Evolutionary conservation across 2,113 vertebrate genomes (phyloP).

Genomic region (Phrynosoma blainvillii): DNA sequence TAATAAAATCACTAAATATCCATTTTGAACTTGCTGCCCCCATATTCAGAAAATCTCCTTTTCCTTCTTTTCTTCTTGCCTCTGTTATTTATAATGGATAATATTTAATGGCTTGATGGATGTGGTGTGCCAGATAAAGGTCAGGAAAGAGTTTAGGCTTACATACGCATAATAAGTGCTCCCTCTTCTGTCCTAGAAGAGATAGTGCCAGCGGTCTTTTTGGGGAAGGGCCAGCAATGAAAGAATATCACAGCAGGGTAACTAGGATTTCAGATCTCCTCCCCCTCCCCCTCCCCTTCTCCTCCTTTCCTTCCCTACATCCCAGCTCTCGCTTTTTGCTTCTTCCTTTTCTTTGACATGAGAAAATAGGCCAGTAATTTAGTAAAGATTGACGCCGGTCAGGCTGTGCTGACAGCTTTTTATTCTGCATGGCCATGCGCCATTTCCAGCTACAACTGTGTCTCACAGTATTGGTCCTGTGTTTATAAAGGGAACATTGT

Average conservation of each 20-base stretch:
- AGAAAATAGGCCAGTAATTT: slow-evolving; percentile 58
- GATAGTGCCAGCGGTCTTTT: not conserved
- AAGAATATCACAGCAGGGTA: not conserved
- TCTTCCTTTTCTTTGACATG: slow-evolving; percentile 45
- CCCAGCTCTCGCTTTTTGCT: slow-evolving; percentile 39
- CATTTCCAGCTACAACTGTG: slow-evolving; percentile 54
- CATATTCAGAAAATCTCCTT: not conserved
- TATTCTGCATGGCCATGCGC: slow-evolving; percentile 46
- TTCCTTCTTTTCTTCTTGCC: not conserved
- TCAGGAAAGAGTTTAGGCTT: not conserved
- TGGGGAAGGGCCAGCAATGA: not conserved
- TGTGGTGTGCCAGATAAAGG: not conserved
- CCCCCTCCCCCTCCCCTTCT: not conserved
- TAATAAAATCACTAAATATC: slow-evolving; percentile 26
- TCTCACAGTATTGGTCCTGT: slow-evolving; percentile 47
- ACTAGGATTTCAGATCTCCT: not conserved
- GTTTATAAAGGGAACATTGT: slow-evolving; percentile 63
- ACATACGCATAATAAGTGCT: fast-evolving
- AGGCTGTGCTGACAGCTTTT: slow-evolving; percentile 33
- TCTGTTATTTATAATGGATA: not conserved
- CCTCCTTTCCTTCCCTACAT: not conserved
- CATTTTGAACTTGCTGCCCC: not conserved
- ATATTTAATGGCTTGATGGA: no score
- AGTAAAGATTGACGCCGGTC: slow-evolving; percentile 39
- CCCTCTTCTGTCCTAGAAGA: not conserved